Percentiles rank a stretch among this genome's conserved stretches.
Conservation (phyloP, 2,797 vertebrate species). For the Mormyrops attenuatus region DNA sequence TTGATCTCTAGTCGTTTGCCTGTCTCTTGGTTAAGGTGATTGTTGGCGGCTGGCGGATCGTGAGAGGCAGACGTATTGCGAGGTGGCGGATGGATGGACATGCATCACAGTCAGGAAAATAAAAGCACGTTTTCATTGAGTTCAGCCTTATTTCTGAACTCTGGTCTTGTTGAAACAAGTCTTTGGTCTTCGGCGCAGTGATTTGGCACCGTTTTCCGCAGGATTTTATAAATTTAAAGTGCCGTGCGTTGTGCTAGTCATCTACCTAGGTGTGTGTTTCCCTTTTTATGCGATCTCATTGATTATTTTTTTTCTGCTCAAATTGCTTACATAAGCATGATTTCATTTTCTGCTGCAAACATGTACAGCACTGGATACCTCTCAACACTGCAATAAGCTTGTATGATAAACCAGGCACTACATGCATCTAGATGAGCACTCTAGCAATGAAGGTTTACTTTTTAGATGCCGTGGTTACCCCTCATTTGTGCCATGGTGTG, state of each 20-base stretch:
- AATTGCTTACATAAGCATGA: not conserved
- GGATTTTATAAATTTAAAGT: not conserved
- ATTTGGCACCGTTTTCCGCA: not conserved
- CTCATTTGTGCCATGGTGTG: not conserved
- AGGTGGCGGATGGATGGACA: not conserved
- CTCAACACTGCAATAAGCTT: not conserved
- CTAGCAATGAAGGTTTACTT: not conserved
- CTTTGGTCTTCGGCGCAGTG: not conserved
- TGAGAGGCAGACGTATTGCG: not conserved
- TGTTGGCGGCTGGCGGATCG: not conserved
- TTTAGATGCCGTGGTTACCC: not conserved
- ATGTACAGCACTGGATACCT: not conserved
- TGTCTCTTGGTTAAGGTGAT: not conserved
- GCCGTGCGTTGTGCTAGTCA: not conserved
- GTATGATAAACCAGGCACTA: not conserved
- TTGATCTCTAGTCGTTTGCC: not conserved
- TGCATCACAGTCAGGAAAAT: not conserved
- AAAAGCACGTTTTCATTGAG: not conserved
- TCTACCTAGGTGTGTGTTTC: not conserved
- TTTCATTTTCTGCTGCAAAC: not conserved
- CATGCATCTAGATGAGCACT: not conserved
- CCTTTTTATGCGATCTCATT: not conserved
- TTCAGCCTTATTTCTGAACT: not conserved
- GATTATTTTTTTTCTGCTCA: not conserved
- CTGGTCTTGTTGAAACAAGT: not conserved